Conservation (phyloP, 2,797 vertebrate genomes). For the Neostethus bicornis region DNA sequence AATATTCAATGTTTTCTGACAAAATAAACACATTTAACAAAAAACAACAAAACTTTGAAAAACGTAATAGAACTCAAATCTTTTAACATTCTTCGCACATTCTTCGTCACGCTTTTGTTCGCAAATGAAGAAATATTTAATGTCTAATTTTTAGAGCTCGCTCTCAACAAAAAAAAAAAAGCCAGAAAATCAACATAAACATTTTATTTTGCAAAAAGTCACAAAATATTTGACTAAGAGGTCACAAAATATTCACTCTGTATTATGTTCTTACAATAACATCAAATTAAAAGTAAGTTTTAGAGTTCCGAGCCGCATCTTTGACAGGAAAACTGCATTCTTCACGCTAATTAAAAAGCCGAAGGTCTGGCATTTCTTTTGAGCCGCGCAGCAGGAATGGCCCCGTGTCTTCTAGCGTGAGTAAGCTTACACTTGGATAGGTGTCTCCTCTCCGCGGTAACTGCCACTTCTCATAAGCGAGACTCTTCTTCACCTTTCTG, state of each 20-base stretch:
- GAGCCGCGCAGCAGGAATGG: slow-evolving; percentile 20
- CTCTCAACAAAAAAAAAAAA: too few relatives aligned
- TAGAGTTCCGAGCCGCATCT: not conserved
- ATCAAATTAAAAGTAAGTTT: not conserved
- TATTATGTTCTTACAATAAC: not conserved
- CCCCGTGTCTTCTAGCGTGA: slow-evolving; percentile 27
- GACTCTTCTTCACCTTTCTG: slow-evolving; percentile 12
- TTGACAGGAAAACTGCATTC: not conserved
- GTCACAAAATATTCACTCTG: not conserved
- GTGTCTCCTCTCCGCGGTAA: slow-evolving; percentile 43
- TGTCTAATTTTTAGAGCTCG: too few relatives aligned
- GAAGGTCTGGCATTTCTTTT: not conserved
- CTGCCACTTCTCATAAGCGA: slow-evolving; percentile 38
- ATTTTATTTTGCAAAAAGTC: not conserved
- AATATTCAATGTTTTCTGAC: too few relatives aligned
- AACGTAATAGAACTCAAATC: too few relatives aligned
- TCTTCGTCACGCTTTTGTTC: not conserved
- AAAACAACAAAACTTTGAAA: too few relatives aligned
- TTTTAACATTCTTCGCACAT: too few relatives aligned
- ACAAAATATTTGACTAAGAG: not conserved
- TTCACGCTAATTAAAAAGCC: not conserved
- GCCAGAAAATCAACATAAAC: not conserved
- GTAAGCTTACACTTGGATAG: slow-evolving; percentile 24
- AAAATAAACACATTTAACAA: too few relatives aligned
- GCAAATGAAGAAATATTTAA: not conserved